Conservation (phyloP, 2,113 vertebrate species). For the Probosciger aterrimus region DNA sequence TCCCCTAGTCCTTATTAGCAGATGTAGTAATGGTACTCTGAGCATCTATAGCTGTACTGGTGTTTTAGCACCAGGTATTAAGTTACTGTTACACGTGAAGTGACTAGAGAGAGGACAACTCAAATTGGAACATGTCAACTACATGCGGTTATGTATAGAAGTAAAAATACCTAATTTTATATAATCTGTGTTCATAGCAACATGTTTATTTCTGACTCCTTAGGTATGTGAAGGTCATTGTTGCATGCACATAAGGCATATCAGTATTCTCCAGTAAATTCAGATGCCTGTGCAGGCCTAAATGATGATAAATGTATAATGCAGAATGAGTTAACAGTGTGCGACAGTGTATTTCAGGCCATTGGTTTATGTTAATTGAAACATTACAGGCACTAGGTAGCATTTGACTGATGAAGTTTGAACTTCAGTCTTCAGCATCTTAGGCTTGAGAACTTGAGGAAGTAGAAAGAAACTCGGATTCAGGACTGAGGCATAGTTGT, state of each 20-base stretch:
- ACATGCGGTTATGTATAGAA: neutral
- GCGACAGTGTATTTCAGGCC: neutral
- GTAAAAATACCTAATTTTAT: neutral
- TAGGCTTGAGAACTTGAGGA: neutral
- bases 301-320: neutral
- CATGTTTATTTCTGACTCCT: neutral
- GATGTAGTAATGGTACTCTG: neutral
- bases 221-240: neutral
- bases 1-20: neutral
- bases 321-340: neutral
- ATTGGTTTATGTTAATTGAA: neutral
- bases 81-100: constrained; percentile 6
- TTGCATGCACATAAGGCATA: neutral
- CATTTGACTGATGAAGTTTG: neutral
- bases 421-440: neutral
- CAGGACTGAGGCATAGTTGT: neutral
- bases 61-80: neutral
- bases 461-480: neutral
- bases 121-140: neutral
- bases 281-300: neutral
- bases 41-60: neutral
- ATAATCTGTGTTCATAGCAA: neutral
- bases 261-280: neutral
- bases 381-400: neutral
- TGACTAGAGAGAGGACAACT: neutral